phyloP scores from a whole-genome alignment of 2,797 vertebrate genomes.

The Florisuga fusca region DNA sequence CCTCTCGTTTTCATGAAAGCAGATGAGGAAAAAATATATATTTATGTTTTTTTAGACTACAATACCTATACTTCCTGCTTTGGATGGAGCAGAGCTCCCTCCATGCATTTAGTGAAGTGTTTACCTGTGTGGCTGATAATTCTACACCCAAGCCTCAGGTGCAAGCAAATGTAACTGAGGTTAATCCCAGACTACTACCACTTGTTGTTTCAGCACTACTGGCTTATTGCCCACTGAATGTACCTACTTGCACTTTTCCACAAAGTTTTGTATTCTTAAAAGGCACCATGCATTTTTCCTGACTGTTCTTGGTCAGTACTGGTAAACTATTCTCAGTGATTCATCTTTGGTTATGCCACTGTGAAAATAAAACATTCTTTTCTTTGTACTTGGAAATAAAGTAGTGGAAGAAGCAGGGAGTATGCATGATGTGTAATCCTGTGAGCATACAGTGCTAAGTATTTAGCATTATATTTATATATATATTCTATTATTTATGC shows the following conservation, averaged over 20 bases:
- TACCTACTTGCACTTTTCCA: background rate
- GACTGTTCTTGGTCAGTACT: background rate
- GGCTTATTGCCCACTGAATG: background rate
- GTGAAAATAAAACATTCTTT: background rate
- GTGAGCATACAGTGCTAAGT: background rate
- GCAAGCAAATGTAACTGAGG: background rate
- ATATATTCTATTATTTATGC: rapidly evolving
- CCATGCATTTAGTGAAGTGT: rapidly evolving
- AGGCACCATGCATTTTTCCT: background rate
- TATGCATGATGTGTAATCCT: background rate
- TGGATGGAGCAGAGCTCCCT: background rate
- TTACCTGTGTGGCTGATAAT: rapidly evolving
- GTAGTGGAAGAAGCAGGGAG: background rate
- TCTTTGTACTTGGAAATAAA: background rate
- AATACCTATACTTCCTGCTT: background rate
- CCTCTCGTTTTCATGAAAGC: background rate
- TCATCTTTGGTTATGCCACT: background rate
- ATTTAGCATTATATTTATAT: no score
- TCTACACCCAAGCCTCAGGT: no score
- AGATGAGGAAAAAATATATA: background rate
- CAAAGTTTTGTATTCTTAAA: background rate
- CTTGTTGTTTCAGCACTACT: background rate
- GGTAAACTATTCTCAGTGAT: background rate
- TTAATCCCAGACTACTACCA: background rate
- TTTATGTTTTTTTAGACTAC: background rate